Evolutionary conservation across 2,797 vertebrate genomes (phyloP).

Genomic region (Crocidura indochinensis): DNA sequence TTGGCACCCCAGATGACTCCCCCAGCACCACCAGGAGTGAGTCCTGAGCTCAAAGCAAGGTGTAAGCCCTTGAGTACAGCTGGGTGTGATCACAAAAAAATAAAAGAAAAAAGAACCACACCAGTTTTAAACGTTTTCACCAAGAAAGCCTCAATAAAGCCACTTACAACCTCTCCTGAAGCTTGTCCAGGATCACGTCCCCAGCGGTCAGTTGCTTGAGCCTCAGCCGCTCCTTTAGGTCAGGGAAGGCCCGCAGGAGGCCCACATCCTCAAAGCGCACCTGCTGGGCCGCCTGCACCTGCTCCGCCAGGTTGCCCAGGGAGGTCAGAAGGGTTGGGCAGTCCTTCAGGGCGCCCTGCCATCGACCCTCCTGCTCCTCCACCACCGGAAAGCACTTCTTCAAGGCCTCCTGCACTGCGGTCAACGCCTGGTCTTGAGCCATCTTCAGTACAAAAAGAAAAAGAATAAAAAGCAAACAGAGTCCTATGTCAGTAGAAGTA

Average conservation of each 20-base stretch:
- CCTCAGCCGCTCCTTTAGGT: conserved; percentile 90
- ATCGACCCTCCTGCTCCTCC: conserved; percentile 88
- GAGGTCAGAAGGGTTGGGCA: conserved; percentile 91
- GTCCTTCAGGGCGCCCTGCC: conserved; percentile 88
- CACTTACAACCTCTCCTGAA: conserved; percentile 92
- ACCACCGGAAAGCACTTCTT: conserved; percentile 90
- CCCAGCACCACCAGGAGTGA: too few species aligned
- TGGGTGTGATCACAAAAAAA: too few species aligned
- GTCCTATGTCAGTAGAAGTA: neutral
- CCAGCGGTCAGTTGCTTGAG: conserved; percentile 91
- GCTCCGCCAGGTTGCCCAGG: conserved; percentile 92
- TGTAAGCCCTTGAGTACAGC: too few species aligned
- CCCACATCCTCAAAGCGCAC: conserved; percentile 87
- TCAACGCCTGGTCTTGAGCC: conserved; percentile 84
- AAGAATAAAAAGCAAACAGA: too few species aligned
- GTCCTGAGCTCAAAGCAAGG: too few species aligned
- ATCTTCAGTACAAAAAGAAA: conserved; percentile 82
- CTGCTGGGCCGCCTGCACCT: conserved; percentile 90
- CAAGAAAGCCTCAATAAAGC: neutral
- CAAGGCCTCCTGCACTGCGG: conserved; percentile 89
- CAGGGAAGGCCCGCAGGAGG: conserved; percentile 90
- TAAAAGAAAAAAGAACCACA: neutral
- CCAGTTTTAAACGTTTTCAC: neutral
- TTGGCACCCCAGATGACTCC: too few species aligned
- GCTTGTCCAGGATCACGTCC: conserved; percentile 89